phyloP scores from a whole-genome alignment of 1,140 invertebrate species.

The Caerostris extrusa region DNA sequence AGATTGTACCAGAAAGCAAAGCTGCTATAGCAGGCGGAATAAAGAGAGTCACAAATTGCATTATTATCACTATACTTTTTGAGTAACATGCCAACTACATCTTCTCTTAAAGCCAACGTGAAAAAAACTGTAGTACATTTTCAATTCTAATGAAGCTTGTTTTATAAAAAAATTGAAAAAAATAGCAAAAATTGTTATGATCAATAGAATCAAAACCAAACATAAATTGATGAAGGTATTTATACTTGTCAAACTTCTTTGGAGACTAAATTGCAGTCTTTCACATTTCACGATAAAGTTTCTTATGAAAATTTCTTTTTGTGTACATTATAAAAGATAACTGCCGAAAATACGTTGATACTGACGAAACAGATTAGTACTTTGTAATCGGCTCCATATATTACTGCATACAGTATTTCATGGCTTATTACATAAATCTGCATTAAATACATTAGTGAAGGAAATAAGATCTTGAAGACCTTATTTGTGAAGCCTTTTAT shows the following conservation, averaged over 20 bases:
- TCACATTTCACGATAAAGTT: not conserved
- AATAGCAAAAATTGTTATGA: not conserved
- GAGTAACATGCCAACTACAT: not conserved
- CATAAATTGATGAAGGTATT: not conserved
- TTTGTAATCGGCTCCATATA: not conserved
- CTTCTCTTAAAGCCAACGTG: not conserved
- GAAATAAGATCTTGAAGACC: too few species aligned
- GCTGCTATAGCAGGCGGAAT: not conserved
- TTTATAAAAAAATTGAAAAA: not conserved
- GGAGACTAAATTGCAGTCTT: not conserved
- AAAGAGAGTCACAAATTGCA: not conserved
- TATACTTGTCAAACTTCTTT: not conserved
- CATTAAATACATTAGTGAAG: too few species aligned
- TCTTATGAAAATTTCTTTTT: not conserved
- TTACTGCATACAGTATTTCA: too few species aligned
- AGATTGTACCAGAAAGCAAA: not conserved
- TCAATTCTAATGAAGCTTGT: not conserved
- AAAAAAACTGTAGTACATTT: conserved; percentile 1
- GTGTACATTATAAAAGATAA: not conserved
- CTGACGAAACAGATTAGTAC: not conserved
- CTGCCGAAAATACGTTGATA: not conserved
- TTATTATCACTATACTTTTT: not conserved
- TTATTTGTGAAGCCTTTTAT: too few species aligned
- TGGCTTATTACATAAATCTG: too few species aligned
- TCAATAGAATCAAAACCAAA: not conserved